A percentile compares a stretch with the other conserved stretches of the same genome.
Conservation (phyloP, 1,140 invertebrate species). For the Melipona quadrifasciata region DNA sequence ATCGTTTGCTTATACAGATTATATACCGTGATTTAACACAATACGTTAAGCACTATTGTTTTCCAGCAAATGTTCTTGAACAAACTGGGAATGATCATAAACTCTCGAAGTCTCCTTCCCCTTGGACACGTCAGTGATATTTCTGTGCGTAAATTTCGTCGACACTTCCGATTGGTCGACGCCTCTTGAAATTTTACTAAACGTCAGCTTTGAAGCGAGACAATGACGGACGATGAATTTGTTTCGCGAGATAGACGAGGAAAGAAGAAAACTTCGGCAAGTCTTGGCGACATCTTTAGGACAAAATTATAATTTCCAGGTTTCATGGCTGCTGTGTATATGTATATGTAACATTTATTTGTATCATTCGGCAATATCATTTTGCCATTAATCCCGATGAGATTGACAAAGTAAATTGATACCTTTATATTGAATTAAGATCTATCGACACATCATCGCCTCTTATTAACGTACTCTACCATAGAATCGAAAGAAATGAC, state of each 20-base stretch:
- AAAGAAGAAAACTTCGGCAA: neutral
- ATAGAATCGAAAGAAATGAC: neutral
- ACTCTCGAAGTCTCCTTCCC: constrained; percentile 68
- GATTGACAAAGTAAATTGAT: neutral
- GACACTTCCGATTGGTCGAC: constrained; percentile 49
- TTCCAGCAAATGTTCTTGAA: constrained; percentile 37
- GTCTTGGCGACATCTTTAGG: constrained; percentile 3
- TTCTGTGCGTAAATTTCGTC: constrained; percentile 62
- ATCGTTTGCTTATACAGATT: constrained; percentile 24
- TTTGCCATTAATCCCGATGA: constrained; percentile 3
- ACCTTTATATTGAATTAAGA: neutral
- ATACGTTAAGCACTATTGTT: constrained; percentile 27
- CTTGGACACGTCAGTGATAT: constrained; percentile 81
- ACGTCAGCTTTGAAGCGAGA: constrained; percentile 38
- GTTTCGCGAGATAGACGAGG: constrained; percentile 13
- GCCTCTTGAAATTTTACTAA: constrained; percentile 41
- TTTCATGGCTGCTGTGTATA: neutral
- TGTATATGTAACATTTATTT: neutral
- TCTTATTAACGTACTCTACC: neutral
- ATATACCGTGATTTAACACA: constrained; percentile 42
- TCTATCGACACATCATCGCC: neutral
- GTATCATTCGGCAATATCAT: neutral
- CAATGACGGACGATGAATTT: constrained; percentile 22
- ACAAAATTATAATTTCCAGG: neutral
- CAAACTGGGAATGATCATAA: constrained; percentile 71